phyloP scores from a whole-genome alignment of 2,888 invertebrate genomes.

The Orgyia antiqua region DNA sequence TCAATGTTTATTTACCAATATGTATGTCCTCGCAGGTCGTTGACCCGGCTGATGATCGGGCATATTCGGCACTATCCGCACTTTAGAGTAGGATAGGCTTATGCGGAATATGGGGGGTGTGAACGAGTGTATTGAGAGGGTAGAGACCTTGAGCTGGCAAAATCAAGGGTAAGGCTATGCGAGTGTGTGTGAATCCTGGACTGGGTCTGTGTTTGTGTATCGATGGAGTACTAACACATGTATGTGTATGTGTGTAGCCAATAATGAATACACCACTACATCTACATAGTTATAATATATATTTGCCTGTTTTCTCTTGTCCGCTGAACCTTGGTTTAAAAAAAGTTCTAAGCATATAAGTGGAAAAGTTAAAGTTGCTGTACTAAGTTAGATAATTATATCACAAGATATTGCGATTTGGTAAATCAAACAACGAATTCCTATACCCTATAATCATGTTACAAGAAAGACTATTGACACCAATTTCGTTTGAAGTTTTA shows the following conservation, averaged over 20 bases:
- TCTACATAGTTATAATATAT: too few relatives aligned
- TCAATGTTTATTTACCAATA: constrained; percentile 76
- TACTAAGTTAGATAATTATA: too few relatives aligned
- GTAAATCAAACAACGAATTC: too few relatives aligned
- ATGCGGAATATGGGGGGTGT: constrained; percentile 42
- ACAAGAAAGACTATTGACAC: too few relatives aligned
- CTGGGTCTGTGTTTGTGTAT: constrained; percentile 43
- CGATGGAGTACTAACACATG: constrained; percentile 17
- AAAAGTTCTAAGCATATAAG: too few relatives aligned
- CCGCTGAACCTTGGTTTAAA: constrained; percentile 39
- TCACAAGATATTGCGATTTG: too few relatives aligned
- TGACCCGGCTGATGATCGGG: constrained; percentile 61
- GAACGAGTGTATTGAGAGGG: constrained; percentile 57
- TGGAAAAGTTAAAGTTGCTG: too few relatives aligned
- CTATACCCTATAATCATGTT: too few relatives aligned
- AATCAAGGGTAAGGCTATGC: constrained; percentile 72
- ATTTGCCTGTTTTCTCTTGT: too few relatives aligned
- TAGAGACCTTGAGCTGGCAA: constrained; percentile 78
- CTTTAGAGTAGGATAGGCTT: constrained; percentile 54
- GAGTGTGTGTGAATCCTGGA: constrained; percentile 54
- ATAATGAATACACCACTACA: constrained; percentile 26
- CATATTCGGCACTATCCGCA: constrained; percentile 68
- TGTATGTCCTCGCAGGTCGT: constrained; percentile 59
- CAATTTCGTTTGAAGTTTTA: too few relatives aligned
- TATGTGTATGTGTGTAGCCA: constrained; percentile 18